These are phyloP conservation scores for Spodoptera littoralis DNA, from an alignment of 2,888 invertebrate genomes.

Conservation along the genomic window DNA sequence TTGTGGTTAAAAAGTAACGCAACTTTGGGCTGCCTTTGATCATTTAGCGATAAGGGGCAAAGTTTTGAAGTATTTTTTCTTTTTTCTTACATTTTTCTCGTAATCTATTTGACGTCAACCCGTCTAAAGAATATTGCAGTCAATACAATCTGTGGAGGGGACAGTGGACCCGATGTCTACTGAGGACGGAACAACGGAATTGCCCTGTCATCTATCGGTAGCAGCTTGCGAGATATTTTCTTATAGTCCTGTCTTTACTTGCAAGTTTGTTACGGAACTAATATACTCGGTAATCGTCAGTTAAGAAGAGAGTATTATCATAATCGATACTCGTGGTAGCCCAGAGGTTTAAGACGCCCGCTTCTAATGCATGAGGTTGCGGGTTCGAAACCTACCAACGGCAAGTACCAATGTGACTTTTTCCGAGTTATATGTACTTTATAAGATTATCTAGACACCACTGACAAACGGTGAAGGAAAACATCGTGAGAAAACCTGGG, in stretches of 20 bases:
- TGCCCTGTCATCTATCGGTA: conserved; percentile 54
- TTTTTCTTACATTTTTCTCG: conserved; percentile 33
- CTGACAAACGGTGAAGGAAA: no score
- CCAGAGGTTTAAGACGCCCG: no score
- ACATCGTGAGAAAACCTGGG: no score
- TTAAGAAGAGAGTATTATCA: no score
- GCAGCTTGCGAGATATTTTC: conserved; percentile 24
- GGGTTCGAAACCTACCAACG: no score
- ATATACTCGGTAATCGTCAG: no score
- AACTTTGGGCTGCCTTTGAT: conserved; percentile 44
- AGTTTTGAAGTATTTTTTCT: conserved; percentile 25
- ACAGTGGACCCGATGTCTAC: conserved; percentile 27
- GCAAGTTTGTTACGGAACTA: conserved; percentile 6
- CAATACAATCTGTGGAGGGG: conserved; percentile 52
- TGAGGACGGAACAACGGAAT: conserved; percentile 46
- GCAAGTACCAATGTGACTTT: no score
- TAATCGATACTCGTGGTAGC: no score
- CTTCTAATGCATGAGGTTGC: no score
- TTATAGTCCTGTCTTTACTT: conserved; percentile 15
- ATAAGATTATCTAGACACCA: no score
- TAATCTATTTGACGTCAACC: conserved; percentile 50
- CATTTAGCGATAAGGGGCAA: conserved; percentile 42
- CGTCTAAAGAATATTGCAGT: conserved; percentile 49
- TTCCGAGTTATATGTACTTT: no score
- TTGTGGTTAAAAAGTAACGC: conserved; percentile 27